A percentile compares a stretch with the other conserved stretches of the same genome.
phyloP scores from a whole-genome alignment of 2,888 invertebrate genomes.

The Sphaeridia pumilis region DNA sequence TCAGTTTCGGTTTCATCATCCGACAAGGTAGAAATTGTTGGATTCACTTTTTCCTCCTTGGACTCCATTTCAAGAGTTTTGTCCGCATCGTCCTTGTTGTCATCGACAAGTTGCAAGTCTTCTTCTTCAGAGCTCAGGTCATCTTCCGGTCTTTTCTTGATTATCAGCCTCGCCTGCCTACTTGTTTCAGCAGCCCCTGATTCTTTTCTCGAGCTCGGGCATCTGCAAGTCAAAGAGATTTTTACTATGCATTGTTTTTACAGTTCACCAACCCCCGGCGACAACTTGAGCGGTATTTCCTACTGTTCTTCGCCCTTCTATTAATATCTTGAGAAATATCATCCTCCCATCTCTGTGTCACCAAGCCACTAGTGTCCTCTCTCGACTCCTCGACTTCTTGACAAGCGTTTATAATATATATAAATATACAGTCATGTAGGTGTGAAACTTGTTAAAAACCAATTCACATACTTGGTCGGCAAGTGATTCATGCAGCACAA shows the following conservation, averaged over 20 bases:
- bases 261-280: background rate
- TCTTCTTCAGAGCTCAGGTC: slow-evolving; percentile 29
- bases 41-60: slow-evolving; percentile 21
- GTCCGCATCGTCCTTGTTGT: slow-evolving; percentile 1
- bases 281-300: no score
- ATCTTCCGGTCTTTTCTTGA: slow-evolving; percentile 32
- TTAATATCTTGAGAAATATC: no score
- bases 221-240: slow-evolving; percentile 14
- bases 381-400: no score
- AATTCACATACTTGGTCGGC: slow-evolving; percentile 23
- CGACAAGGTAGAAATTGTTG: slow-evolving; percentile 17
- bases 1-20: slow-evolving; percentile 10
- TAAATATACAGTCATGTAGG: no score
- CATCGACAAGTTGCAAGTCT: slow-evolving; percentile 18
- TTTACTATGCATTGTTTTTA: slow-evolving; percentile 1
- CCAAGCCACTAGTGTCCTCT: no score
- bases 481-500: slow-evolving; percentile 32
- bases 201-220: slow-evolving; percentile 20
- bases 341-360: no score
- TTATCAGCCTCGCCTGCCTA: slow-evolving; percentile 28
- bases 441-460: no score
- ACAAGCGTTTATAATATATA: no score
- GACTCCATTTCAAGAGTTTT: slow-evolving; percentile 10
- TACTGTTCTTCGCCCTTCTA: no score
- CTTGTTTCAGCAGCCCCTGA: slow-evolving; percentile 8